A percentile compares a stretch with the other conserved stretches of the same genome.
Evolutionary conservation across 2,113 vertebrate species (phyloP).

Genomic region (Porphyrio hochstetteri): DNA sequence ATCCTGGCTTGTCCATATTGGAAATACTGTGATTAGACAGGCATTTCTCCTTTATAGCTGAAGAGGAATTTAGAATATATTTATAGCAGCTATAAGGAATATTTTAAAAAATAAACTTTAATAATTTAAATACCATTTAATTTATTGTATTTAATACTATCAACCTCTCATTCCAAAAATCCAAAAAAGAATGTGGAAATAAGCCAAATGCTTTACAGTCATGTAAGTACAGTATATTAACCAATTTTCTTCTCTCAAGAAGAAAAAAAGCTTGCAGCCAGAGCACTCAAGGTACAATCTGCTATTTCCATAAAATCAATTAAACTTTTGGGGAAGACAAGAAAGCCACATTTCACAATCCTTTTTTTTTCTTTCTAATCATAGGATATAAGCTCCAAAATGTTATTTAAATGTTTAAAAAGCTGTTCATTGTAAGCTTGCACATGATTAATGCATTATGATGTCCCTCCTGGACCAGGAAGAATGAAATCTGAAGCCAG

Average conservation of each 20-base stretch:
- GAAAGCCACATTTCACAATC: background rate
- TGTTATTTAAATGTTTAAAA: constrained; percentile 21
- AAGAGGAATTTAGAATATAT: background rate
- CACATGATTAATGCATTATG: background rate
- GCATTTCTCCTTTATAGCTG: background rate
- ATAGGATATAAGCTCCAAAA: background rate
- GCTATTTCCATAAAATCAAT: constrained; percentile 55
- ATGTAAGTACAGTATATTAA: background rate
- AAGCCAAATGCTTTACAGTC: background rate
- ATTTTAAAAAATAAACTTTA: background rate
- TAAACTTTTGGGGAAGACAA: constrained; percentile 29
- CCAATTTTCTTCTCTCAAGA: background rate
- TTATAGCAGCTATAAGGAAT: background rate
- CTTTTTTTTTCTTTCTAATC: background rate
- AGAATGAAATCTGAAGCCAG: background rate
- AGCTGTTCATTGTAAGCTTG: background rate
- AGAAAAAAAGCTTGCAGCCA: background rate
- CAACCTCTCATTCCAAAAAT: background rate
- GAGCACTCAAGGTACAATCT: background rate
- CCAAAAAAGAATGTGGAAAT: background rate
- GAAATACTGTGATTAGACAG: background rate
- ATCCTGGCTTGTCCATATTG: background rate
- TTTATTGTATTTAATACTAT: background rate
- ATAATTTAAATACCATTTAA: background rate
- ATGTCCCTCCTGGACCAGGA: background rate